Evolutionary conservation across 1,140 invertebrate species (phyloP).

Genomic region (Helicorthomorpha holstii): DNA sequence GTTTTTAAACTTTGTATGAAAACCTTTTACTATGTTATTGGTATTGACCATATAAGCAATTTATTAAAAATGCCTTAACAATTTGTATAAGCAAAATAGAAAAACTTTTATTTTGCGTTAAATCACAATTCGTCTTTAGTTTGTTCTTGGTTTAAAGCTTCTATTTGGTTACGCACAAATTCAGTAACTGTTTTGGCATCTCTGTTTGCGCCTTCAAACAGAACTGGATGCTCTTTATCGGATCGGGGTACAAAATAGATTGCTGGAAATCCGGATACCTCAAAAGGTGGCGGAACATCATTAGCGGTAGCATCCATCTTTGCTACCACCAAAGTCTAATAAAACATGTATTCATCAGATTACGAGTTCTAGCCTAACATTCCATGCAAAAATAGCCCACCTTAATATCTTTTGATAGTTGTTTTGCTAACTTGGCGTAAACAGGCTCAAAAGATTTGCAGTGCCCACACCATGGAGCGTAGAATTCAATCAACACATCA

Average conservation of each 20-base stretch:
- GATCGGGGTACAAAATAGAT: constrained; percentile 91
- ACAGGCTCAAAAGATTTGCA: constrained; percentile 90
- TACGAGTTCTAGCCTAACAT: background rate
- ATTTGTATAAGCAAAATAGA: too few relatives aligned
- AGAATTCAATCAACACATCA: constrained; percentile 93
- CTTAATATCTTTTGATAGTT: constrained; percentile 31
- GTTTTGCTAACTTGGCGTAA: constrained; percentile 84
- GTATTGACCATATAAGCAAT: too few relatives aligned
- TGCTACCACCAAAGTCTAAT: constrained; percentile 75
- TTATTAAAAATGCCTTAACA: too few relatives aligned
- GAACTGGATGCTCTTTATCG: too few relatives aligned
- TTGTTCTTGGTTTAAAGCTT: too few relatives aligned
- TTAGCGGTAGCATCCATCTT: constrained; percentile 98
- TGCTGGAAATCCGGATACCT: constrained; percentile 94
- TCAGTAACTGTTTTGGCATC: too few relatives aligned
- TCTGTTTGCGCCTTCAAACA: too few relatives aligned
- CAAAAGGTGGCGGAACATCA: constrained; percentile 81
- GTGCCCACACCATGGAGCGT: constrained; percentile 97
- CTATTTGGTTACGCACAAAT: too few relatives aligned
- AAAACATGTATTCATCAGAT: constrained; percentile 46
- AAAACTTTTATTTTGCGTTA: too few relatives aligned
- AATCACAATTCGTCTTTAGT: too few relatives aligned
- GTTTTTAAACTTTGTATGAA: too few relatives aligned
- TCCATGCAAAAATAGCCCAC: background rate
- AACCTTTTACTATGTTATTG: too few relatives aligned